Percentiles rank a stretch among this genome's conserved stretches.
phyloP scores from a whole-genome alignment of 2,797 vertebrate genomes.

The Chiroxiphia lanceolata region DNA sequence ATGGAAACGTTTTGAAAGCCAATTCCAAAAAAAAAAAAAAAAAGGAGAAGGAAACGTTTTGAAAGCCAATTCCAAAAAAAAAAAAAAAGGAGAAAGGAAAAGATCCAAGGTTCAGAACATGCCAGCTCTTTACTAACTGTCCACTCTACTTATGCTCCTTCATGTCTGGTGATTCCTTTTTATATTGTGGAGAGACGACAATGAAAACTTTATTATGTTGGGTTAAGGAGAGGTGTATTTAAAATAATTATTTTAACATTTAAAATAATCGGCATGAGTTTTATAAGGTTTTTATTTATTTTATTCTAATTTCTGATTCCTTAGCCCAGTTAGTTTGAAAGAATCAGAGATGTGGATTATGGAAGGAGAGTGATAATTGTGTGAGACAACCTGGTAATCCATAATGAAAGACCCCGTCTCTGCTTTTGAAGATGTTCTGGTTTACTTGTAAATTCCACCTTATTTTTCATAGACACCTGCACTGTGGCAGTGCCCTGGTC shows the following conservation, averaged over 20 bases:
- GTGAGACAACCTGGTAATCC: background rate
- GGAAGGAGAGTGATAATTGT: background rate
- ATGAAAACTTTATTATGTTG: conserved; percentile 15
- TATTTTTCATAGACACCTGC: background rate
- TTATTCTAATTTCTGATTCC: background rate
- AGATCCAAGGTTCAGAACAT: conserved; percentile 18
- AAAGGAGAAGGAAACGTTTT: conserved; percentile 54
- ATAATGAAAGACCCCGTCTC: background rate
- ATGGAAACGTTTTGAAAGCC: conserved; percentile 58
- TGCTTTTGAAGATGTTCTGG: background rate
- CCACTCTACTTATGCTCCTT: conserved; percentile 24
- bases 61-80: background rate
- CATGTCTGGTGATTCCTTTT: background rate
- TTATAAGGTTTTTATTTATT: conserved; percentile 12
- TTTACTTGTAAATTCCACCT: background rate
- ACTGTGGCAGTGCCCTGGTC: background rate
- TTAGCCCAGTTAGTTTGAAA: background rate
- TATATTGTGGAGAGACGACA: background rate
- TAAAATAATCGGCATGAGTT: background rate
- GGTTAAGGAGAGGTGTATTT: background rate
- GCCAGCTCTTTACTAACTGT: conserved; percentile 37
- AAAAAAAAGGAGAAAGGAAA: background rate
- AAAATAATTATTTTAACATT: background rate
- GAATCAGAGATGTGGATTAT: background rate
- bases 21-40: background rate